Percentiles rank a stretch among this genome's conserved stretches.
These are phyloP conservation scores for Melikaiella ostensackeni DNA, from an alignment of 2,888 invertebrate genomes.

Conservation along the genomic window DNA sequence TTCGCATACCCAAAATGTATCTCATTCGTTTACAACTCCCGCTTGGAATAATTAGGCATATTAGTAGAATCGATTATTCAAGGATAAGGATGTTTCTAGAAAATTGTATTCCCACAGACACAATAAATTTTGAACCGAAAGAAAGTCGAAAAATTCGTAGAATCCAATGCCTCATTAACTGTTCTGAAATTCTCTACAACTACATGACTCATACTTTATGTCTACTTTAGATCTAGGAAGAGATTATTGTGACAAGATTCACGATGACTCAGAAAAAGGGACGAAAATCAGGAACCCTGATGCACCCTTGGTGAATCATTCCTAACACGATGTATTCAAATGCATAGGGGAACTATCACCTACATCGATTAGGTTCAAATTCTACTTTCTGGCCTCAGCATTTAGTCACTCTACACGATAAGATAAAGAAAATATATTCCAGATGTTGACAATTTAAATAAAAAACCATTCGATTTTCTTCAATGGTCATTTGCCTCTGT, in stretches of 20 bases:
- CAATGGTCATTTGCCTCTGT: background rate
- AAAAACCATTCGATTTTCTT: background rate
- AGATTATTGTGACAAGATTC: background rate
- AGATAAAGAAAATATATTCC: background rate
- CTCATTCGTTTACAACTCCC: too few relatives aligned
- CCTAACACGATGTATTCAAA: background rate
- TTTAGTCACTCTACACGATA: background rate
- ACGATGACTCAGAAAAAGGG: constrained; percentile 45
- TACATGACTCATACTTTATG: background rate
- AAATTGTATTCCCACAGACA: too few relatives aligned
- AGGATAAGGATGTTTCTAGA: too few relatives aligned
- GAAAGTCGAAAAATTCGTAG: too few relatives aligned
- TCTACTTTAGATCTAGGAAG: background rate
- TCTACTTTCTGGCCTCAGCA: background rate
- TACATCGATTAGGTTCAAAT: constrained; percentile 34
- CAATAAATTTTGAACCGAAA: too few relatives aligned
- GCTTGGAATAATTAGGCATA: too few relatives aligned
- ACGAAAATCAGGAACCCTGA: constrained; percentile 30
- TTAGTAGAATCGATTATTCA: too few relatives aligned
- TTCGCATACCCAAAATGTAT: too few relatives aligned
- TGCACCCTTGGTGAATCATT: constrained; percentile 44
- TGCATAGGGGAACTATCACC: constrained; percentile 38
- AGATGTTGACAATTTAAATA: background rate
- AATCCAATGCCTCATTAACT: too few relatives aligned
- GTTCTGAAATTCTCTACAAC: background rate